A percentile compares a stretch with the other conserved stretches of the same genome.
Conservation (phyloP, 2,113 vertebrate genomes). For the Chloebia gouldiae region DNA sequence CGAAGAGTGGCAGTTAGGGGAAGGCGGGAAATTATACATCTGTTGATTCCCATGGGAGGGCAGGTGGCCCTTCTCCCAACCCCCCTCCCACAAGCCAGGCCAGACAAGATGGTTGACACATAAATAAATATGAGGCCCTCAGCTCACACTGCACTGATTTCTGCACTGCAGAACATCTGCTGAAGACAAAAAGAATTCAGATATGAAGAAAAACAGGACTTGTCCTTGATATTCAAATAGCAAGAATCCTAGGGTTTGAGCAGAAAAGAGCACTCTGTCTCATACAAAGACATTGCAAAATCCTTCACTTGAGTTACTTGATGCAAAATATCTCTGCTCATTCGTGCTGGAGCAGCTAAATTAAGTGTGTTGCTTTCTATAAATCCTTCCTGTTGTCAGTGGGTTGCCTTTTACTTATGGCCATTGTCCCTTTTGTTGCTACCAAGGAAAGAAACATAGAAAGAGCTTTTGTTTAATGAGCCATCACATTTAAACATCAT, state of each 20-base stretch:
- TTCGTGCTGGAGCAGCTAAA: neutral
- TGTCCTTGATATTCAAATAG: neutral
- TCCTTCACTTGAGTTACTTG: neutral
- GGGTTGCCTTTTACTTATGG: slow-evolving; percentile 36
- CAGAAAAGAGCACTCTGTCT: neutral
- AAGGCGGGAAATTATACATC: too few relatives aligned
- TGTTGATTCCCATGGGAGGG: too few relatives aligned
- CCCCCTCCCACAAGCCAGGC: too few relatives aligned
- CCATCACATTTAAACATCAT: slow-evolving; percentile 56
- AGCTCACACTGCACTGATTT: accelerated
- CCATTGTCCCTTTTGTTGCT: slow-evolving; percentile 18
- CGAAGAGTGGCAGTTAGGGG: too few relatives aligned
- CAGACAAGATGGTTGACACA: neutral
- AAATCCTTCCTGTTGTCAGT: slow-evolving; percentile 45
- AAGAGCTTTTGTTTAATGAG: slow-evolving; percentile 54
- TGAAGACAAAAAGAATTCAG: neutral
- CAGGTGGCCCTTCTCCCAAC: too few relatives aligned
- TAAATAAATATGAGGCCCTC: neutral
- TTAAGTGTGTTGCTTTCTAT: neutral
- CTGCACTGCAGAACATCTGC: neutral
- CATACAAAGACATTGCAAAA: neutral
- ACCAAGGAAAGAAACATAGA: slow-evolving; percentile 27
- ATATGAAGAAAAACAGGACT: neutral
- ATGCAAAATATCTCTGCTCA: neutral
- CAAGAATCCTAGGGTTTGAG: neutral